Evolutionary conservation across 2,797 vertebrate species (phyloP).

Genomic region (Rhincodon typus): DNA sequence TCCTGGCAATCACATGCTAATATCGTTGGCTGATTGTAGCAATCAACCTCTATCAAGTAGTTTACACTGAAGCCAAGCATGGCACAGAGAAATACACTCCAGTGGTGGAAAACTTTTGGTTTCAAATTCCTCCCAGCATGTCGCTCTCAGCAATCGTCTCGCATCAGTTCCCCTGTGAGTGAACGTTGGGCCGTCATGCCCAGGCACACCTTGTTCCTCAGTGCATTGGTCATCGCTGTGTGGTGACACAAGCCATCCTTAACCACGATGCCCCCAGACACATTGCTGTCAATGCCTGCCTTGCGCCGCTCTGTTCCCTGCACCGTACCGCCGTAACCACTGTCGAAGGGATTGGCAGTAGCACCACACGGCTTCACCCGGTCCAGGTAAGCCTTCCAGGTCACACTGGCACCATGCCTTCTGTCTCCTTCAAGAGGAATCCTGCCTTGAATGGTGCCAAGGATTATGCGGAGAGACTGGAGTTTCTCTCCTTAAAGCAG

Average conservation of each 20-base stretch:
- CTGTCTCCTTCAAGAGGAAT: too few relatives aligned
- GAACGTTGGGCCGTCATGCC: background rate
- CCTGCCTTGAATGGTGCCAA: background rate
- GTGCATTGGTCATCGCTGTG: background rate
- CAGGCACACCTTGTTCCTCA: background rate
- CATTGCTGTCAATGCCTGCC: slow-evolving; percentile 76
- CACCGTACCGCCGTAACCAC: slow-evolving; percentile 76
- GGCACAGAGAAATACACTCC: background rate
- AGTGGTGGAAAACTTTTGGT: background rate
- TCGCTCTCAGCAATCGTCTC: background rate
- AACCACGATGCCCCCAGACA: slow-evolving; percentile 56
- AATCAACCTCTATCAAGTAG: background rate
- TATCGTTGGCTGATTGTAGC: background rate
- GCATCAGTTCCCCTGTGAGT: background rate
- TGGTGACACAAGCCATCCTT: slow-evolving; percentile 38
- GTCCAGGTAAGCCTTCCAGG: slow-evolving; percentile 60
- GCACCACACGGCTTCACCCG: slow-evolving; percentile 68
- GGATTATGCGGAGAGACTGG: background rate
- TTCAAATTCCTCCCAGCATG: background rate
- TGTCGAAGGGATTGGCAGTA: slow-evolving; percentile 74
- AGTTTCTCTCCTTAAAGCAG: background rate
- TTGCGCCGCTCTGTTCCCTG: slow-evolving; percentile 80
- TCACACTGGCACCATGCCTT: background rate
- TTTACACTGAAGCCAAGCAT: background rate
- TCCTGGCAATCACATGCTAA: background rate